phyloP scores from a whole-genome alignment of 1,140 invertebrate species.

The Bombus superbus region DNA sequence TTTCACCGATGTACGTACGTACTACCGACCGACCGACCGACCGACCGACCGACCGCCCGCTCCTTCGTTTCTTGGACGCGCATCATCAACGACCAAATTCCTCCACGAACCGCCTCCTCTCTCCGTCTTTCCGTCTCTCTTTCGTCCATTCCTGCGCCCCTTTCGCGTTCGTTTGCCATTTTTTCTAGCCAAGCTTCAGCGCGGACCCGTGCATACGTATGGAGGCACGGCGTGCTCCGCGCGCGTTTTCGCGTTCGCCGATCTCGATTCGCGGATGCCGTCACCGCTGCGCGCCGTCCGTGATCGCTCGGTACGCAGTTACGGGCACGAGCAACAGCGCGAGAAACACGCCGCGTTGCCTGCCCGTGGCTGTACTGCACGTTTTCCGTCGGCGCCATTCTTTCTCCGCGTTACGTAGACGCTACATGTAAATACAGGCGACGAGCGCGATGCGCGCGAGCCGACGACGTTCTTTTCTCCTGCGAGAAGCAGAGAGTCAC shows the following conservation, averaged over 20 bases:
- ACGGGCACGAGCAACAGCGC: not conserved
- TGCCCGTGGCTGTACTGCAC: not conserved
- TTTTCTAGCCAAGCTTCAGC: not conserved
- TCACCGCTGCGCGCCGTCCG: not conserved
- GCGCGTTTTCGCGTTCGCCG: not conserved
- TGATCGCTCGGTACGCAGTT: not conserved
- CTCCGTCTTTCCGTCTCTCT: not conserved
- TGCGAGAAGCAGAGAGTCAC: not conserved
- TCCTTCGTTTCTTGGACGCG: constrained; percentile 32
- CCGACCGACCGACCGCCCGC: no score
- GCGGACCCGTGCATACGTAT: not conserved
- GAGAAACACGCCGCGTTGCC: not conserved
- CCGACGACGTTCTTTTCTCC: not conserved
- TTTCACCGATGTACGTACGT: constrained; percentile 6
- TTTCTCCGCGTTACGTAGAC: not conserved
- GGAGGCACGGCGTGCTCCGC: not conserved
- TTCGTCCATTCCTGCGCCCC: not conserved
- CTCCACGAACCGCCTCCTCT: not conserved
- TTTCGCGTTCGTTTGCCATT: not conserved
- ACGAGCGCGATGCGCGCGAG: not conserved
- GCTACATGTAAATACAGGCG: not conserved
- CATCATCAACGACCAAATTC: not conserved
- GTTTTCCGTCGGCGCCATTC: not conserved
- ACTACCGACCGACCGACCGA: no score
- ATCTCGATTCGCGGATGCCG: not conserved